These are phyloP conservation scores for Scaptomyza graminum DNA, from an alignment of 1,140 invertebrate species.

Conservation along the genomic window DNA sequence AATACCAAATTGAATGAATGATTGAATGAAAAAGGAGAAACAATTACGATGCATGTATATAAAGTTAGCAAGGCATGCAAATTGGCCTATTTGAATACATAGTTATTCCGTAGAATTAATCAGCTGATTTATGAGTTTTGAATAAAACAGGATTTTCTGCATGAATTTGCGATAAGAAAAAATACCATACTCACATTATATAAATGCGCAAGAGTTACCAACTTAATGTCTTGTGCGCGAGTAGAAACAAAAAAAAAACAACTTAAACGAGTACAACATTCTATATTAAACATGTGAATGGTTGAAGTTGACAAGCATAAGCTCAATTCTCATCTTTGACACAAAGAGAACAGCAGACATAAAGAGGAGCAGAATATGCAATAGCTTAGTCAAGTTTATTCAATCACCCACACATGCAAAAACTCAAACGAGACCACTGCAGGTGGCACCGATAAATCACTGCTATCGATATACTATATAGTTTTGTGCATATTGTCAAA, in stretches of 20 bases:
- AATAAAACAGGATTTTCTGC: constrained; percentile 4
- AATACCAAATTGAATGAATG: constrained; percentile 1
- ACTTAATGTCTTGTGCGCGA: constrained; percentile 27
- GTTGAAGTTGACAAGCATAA: constrained; percentile 28
- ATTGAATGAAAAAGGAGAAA: background rate
- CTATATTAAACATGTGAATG: constrained; percentile 25
- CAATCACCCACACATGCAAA: constrained; percentile 4
- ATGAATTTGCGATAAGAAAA: constrained; percentile 9
- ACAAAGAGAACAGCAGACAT: constrained; percentile 1
- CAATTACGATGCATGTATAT: background rate
- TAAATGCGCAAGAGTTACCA: constrained; percentile 20
- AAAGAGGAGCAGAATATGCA: constrained; percentile 30
- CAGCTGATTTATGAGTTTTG: constrained; percentile 13
- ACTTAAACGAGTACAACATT: constrained; percentile 10
- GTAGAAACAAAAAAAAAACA: no score
- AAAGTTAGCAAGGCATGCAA: background rate
- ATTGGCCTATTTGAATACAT: constrained; percentile 6
- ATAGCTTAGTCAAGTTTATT: constrained; percentile 14
- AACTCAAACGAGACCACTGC: constrained; percentile 10
- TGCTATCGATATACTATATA: constrained; percentile 31
- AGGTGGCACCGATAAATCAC: constrained; percentile 54
- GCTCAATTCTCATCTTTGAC: constrained; percentile 37
- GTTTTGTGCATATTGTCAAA: constrained; percentile 46
- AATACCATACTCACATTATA: constrained; percentile 3
- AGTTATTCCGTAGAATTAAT: background rate